Percentiles rank a stretch among this genome's conserved stretches.
Conservation (phyloP, 2,888 invertebrate genomes). For the Andrena camellia region DNA sequence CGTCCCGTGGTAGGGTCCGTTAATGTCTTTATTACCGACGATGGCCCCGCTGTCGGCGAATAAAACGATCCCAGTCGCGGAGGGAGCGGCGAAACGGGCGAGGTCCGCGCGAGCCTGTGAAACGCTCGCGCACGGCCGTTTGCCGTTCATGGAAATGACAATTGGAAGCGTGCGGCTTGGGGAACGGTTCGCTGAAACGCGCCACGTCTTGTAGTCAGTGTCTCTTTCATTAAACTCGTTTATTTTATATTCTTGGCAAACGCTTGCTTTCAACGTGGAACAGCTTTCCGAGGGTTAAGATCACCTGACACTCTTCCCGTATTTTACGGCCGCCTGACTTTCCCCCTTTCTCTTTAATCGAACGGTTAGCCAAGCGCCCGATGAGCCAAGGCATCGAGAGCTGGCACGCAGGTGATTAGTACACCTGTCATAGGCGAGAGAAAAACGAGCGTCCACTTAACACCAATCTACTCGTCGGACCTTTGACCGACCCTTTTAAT, state of each 20-base stretch:
- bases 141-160: conserved; percentile 16
- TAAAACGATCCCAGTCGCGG: conserved; percentile 44
- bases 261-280: too few relatives aligned
- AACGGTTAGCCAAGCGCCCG: background rate
- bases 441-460: conserved; percentile 24
- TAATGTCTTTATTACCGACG: conserved; percentile 78
- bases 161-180: background rate
- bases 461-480: conserved; percentile 23
- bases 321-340: background rate
- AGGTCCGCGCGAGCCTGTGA: background rate
- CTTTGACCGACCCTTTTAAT: conserved; percentile 43
- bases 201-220: too few relatives aligned
- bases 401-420: conserved; percentile 15
- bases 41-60: conserved; percentile 57
- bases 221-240: too few relatives aligned
- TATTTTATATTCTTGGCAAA: too few relatives aligned
- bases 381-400: background rate
- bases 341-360: background rate
- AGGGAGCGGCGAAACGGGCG: background rate
- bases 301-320: too few relatives aligned
- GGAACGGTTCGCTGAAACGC: too few relatives aligned
- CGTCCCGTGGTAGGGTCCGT: conserved; percentile 61
- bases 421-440: conserved; percentile 4
- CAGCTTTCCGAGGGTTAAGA: too few relatives aligned
- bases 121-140: background rate